Evolutionary conservation across 2,113 vertebrate genomes (phyloP), one percentile per base, ranked within the genome.

Genomic region (Bolborhynchus lineola): DNA sequence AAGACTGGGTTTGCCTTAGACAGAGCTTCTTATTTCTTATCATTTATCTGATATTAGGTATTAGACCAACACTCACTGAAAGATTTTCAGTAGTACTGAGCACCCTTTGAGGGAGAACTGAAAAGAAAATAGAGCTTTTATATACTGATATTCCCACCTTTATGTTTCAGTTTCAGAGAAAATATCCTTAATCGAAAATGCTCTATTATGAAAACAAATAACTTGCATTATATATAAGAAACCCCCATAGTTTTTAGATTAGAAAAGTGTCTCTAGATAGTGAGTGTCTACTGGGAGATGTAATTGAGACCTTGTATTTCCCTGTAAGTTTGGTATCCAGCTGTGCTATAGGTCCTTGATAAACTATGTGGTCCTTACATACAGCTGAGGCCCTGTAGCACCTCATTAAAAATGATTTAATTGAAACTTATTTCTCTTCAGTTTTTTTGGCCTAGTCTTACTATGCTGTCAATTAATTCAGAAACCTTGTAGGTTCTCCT

Each of bases 241-340:
- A 59, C 7, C 33, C 33, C 9, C 1, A 31, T 7, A 7, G 1
- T 42, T 92, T 78, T 86, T 65, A 47, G 19, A 59, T 75, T 24
- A 75, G 50, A 71, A 42, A 14, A 41, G 3, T 42, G 6, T 41
- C 42, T 78, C 46, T 64, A 52, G 63, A 50, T 26, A 82, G 17
- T 0, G 0, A 59, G 28, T 47, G 11, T 82, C 47, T 72, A 7
- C 47, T 60, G 29, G 26, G 16, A 17, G 44, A 5, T 37, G 4
- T 29, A 52, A 57, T 0, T 37, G 57, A 44, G n/a, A 47, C 16
- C 10, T 28, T 69, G 18, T 6, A 31, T 77, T 92, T 82, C 28
- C 21, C 46, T 69, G 8, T 63, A 41, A 29, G 17, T 72, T 86
- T 81, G 23, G 21, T 63, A 1, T 33, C 37, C 37, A 76, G 16